Base-by-base conservation (phyloP, 2,888 invertebrate species). In the Lepetodrilus schrolli region DNA sequence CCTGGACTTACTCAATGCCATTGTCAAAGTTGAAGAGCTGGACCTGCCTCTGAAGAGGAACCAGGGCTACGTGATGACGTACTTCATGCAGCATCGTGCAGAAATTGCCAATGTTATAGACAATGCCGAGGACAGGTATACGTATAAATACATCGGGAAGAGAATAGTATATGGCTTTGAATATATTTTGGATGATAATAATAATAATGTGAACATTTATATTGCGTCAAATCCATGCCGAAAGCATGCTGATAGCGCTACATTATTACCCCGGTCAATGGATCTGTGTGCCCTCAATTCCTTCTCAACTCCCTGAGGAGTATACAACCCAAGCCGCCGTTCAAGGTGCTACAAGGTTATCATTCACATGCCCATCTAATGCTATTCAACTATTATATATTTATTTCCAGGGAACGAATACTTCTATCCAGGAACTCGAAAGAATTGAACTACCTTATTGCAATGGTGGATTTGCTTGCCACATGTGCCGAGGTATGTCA, bases 1-100 rank as follows among this genome's bases (percentile, higher is more conserved):
- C 77, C 82, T 90, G 8, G 88, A 89, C 75, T 83, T 90, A 4
- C 83, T 90, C 38, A 88, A 87, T 76, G 87, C 90, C 68, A 78
- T 89, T 1, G 88, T 89, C 21, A 89, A 89, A 78, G 87, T 89
- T 5, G 89, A 90, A 76, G 89, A 89, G 68, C 82, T 90, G 23
- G 87, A 90, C 76, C 79, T 90, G 70, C 89, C 90, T 0, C 78
- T 90, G 68, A 90, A 90, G 78, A 78, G 90, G 47, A 90, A 90
- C 79, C 90, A 90, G 76, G 84, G 86, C 30, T 88, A 87, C 69
- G 90, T 90, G 47, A 89, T 90, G 88, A 89, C 88, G 72, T 89
- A 88, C 80, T 89, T 90, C 79, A 89, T 90, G 90, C 89, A 90
- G 82, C 86, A 84, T 73, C 75, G 89, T 20, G 66, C 83, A 1